phyloP scores from a whole-genome alignment of 2,888 invertebrate genomes.

The Muschampia plurimacula region DNA sequence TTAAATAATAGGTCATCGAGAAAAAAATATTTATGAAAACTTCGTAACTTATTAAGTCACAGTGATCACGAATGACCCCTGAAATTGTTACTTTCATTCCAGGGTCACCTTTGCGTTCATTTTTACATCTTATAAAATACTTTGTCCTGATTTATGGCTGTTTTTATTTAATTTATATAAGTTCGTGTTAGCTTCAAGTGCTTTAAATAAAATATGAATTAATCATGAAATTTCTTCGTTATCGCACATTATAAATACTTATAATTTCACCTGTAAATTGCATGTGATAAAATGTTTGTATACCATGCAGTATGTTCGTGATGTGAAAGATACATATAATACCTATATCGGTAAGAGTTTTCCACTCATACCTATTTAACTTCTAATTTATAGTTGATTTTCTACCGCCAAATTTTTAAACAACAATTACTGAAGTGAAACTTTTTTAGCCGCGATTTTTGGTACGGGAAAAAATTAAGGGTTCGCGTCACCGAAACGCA shows the following conservation, averaged over 20 bases:
- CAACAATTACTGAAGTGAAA: no score
- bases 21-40: not conserved
- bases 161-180: conserved; percentile 27
- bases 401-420: no score
- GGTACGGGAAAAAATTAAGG: no score
- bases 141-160: conserved; percentile 21
- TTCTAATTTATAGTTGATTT: no score
- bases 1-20: not conserved
- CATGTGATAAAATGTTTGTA: conserved; percentile 11
- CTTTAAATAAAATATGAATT: conserved; percentile 28
- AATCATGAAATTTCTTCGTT: conserved; percentile 26
- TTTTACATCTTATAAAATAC: conserved; percentile 16
- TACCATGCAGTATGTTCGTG: not conserved
- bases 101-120: conserved; percentile 14
- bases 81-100: not conserved
- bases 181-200: conserved; percentile 20
- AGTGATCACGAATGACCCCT: not conserved
- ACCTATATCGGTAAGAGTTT: not conserved
- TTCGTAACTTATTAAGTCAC: not conserved
- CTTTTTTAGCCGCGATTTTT: no score
- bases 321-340: no score
- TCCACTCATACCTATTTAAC: not conserved
- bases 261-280: conserved; percentile 8
- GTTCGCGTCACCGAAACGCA: no score
- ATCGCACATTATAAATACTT: conserved; percentile 16